phyloP scores from a whole-genome alignment of 1,140 invertebrate species.

The Pseudoatta argentina region DNA sequence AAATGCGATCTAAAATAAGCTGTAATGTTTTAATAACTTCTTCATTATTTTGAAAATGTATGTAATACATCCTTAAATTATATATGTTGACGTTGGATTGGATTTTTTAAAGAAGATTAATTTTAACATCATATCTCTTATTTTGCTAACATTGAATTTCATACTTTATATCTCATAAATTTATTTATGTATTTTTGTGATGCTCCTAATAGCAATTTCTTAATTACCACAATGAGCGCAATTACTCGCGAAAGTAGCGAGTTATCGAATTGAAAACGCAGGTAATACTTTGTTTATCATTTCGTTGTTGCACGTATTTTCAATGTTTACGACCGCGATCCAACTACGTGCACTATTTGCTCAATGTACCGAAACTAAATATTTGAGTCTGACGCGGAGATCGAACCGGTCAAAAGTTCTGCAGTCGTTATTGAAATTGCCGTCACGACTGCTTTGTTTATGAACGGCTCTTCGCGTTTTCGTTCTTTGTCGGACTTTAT shows the following conservation, averaged over 20 bases:
- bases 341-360: constrained; percentile 29
- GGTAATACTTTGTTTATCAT: constrained; percentile 15
- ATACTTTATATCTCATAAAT: background rate
- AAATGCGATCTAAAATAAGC: no score
- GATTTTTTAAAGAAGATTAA: background rate
- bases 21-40: no score
- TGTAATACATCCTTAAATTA: background rate
- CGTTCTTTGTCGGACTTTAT: background rate
- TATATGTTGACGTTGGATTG: background rate
- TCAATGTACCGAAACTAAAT: constrained; percentile 46
- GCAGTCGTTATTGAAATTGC: background rate
- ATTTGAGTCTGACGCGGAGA: constrained; percentile 1
- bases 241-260: background rate
- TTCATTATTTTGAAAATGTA: no score
- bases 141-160: background rate
- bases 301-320: background rate
- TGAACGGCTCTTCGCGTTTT: background rate
- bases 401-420: background rate
- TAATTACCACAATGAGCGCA: background rate
- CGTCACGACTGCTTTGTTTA: background rate
- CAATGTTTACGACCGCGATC: constrained; percentile 11
- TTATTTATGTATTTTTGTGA: background rate
- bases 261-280: background rate
- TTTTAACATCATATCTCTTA: background rate
- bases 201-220: background rate